These are phyloP conservation scores for Leptodactylus fuscus DNA, from an alignment of 2,113 vertebrate genomes.

Conservation along the genomic window DNA sequence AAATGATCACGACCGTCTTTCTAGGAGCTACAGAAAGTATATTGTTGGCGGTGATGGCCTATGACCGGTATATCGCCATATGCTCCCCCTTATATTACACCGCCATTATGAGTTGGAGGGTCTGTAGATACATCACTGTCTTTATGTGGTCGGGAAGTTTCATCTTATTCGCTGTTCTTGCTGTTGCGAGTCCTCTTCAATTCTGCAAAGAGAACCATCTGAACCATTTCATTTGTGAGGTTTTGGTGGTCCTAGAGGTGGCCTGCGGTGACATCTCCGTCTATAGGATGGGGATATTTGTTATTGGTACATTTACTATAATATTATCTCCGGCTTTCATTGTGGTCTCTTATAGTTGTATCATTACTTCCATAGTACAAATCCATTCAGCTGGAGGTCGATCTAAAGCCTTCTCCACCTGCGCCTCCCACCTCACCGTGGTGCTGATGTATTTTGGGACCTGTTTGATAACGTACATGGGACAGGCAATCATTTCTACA, in stretches of 20 bases:
- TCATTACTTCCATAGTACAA: neutral
- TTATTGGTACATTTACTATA: neutral
- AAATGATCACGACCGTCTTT: neutral
- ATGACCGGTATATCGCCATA: conserved; percentile 7
- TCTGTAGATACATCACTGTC: neutral
- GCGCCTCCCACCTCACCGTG: conserved; percentile 5
- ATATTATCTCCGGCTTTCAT: conserved; percentile 26
- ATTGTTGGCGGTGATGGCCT: neutral
- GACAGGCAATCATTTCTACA: neutral
- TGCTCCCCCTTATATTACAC: conserved; percentile 38
- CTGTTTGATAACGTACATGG: conserved; percentile 7
- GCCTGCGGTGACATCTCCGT: conserved; percentile 45
- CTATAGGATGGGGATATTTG: neutral
- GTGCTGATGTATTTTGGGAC: conserved; percentile 33
- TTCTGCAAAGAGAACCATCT: conserved; percentile 43
- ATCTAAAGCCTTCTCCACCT: conserved; percentile 14
- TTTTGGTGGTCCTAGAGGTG: neutral
- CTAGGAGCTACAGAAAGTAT: neutral
- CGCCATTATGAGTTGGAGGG: neutral
- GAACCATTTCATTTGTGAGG: conserved; percentile 54
- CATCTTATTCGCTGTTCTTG: neutral
- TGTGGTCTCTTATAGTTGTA: neutral
- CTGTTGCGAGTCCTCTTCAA: neutral
- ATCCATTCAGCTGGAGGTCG: neutral
- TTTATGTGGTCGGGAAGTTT: neutral